Base-by-base conservation (phyloP, 2,113 vertebrate genomes). In the Lagopus muta region DNA sequence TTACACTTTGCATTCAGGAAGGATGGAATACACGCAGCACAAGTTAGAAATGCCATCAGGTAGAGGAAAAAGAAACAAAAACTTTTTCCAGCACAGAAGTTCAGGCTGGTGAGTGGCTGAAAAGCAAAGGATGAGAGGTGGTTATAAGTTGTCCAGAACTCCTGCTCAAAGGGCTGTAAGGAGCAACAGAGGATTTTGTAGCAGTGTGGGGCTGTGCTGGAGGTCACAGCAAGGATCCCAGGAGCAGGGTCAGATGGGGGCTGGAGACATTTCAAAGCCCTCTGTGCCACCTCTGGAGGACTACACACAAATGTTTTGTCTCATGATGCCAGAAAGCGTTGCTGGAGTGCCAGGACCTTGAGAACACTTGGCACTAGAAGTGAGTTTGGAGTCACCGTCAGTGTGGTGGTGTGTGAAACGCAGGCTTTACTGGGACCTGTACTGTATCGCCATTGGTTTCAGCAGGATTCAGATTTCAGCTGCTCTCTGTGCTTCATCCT, bases 341-440 rank as follows among this genome's bases (percentile, higher is more conserved):
- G 77, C 67, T 48, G 67, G 58, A 76, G 34, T 42, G 66, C 48
- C 91, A 89, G 78, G 89, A 71, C 89, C 71, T 81, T 74, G 92
- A 45, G 36, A 91, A 57, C 72, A 77, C 25, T 92, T 94, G 87
- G 85, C 92, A 80, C 17, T 34, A 8, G 1, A 70, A 85, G 60
- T 54, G 64, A 5, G 57, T 74, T 45, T 18, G 50, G 70, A 50
- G 81, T 87, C 58, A 13, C 57, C 66, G 30, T 21, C 54, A 50
- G 55, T 1, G 8, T 16, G 48, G 38, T n/a, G 1, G 2, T 2
- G 45, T 72, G 89, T 71, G 91, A 92, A 85, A 85, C 77, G 72
- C 64, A 20, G 55, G 54, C 71, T 73, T 32, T 66, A 4, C 65
- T 66, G 65, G 20, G 43, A 20, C 25, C 2, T 1, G 0, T 6